Evolutionary conservation across 2,113 vertebrate species (phyloP).

Genomic region (Aphyosemion australe): DNA sequence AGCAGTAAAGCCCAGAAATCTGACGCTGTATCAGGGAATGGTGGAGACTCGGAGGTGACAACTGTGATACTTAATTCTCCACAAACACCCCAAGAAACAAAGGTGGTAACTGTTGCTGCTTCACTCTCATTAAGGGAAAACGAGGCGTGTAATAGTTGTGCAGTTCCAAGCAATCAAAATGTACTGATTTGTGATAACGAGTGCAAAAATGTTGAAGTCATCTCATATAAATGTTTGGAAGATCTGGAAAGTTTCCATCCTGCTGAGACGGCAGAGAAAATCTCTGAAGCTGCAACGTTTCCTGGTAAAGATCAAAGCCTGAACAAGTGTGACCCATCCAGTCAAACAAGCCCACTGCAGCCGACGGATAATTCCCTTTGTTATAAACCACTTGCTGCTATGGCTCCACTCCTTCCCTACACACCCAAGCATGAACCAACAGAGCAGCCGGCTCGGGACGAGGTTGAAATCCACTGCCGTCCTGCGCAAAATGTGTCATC

Average conservation of each 20-base stretch:
- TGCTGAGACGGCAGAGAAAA: slow-evolving; percentile 6
- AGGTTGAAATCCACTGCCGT: slow-evolving; percentile 9
- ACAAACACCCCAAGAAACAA: not conserved
- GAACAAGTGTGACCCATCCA: not conserved
- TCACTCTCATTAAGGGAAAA: not conserved
- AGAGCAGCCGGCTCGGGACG: not conserved
- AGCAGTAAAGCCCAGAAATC: slow-evolving; percentile 29
- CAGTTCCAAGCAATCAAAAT: not conserved
- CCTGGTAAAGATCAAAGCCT: slow-evolving; percentile 1
- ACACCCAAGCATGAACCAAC: not conserved
- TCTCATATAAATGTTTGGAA: slow-evolving; percentile 55
- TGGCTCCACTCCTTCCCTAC: not conserved
- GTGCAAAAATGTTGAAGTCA: slow-evolving; percentile 16
- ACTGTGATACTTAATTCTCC: not conserved
- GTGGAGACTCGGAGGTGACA: not conserved
- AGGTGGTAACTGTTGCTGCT: not conserved
- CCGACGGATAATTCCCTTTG: slow-evolving; percentile 1
- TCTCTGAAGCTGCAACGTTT: not conserved
- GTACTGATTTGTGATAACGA: not conserved
- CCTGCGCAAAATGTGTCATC: slow-evolving; percentile 1
- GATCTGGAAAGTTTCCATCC: slow-evolving; percentile 26
- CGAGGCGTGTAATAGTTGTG: not conserved
- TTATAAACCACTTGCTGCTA: not conserved
- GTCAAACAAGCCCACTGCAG: slow-evolving; percentile 7
- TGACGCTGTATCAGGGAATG: not conserved